Evolutionary conservation across 2,113 vertebrate species (phyloP).

Genomic region (Podarcis muralis): DNA sequence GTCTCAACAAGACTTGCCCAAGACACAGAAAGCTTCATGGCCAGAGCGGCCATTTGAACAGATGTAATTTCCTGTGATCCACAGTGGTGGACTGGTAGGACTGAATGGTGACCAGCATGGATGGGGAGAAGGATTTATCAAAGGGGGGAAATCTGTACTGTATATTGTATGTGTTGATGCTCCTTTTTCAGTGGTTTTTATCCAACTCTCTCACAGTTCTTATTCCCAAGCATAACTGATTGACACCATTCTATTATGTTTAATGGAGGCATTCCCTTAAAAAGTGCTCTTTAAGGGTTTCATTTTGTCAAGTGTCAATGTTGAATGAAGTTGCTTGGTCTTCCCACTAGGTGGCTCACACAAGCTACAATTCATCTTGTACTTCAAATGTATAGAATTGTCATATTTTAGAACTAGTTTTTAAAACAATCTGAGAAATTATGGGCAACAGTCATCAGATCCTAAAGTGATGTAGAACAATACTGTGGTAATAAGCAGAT

Average conservation of each 20-base stretch:
- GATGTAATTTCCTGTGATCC: not conserved
- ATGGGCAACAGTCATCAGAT: not conserved
- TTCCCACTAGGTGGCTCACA: constrained; percentile 34
- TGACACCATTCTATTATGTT: not conserved
- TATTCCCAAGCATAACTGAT: not conserved
- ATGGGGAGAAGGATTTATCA: not conserved
- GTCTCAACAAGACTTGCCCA: not conserved
- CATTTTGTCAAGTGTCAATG: not conserved
- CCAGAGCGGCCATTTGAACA: not conserved
- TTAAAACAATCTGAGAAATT: not conserved
- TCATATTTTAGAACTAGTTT: not conserved
- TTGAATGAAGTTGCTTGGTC: not conserved
- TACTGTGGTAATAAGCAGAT: not conserved
- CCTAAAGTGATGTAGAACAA: not conserved
- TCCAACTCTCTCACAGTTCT: not conserved
- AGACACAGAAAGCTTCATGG: not conserved
- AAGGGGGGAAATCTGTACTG: not conserved
- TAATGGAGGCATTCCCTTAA: not conserved
- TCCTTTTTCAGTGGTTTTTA: too few species aligned
- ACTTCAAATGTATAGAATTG: not conserved
- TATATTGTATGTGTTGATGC: not conserved
- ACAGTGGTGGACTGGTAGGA: not conserved
- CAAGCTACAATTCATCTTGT: not conserved
- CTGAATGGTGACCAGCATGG: too few species aligned
- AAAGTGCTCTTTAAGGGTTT: not conserved